phyloP scores from a whole-genome alignment of 2,888 invertebrate species.

The Alitta virens region DNA sequence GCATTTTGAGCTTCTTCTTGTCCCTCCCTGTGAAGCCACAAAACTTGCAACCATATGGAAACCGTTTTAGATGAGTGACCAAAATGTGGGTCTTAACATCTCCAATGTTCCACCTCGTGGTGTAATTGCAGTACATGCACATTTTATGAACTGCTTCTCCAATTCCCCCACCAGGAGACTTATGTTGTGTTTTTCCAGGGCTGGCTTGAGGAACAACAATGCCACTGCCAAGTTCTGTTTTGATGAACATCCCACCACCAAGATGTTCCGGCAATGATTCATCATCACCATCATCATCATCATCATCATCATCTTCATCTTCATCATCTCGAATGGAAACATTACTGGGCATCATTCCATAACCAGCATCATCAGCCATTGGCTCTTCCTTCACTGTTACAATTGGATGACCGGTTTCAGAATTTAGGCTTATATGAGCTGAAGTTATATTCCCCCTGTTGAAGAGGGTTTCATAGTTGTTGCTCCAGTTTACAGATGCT shows the following conservation, averaged over 20 bases:
- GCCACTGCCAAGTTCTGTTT: background rate
- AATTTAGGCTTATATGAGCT: background rate
- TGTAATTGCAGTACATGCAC: conserved; percentile 7
- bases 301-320: background rate
- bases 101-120: conserved; percentile 7
- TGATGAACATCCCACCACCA: background rate
- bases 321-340: background rate
- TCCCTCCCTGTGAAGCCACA: conserved; percentile 7
- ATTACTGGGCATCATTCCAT: background rate
- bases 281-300: background rate
- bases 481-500: background rate
- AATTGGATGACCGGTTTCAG: background rate
- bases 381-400: conserved; percentile 9
- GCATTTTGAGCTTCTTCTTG: background rate
- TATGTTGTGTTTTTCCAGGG: background rate
- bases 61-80: background rate
- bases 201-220: background rate
- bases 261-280: background rate
- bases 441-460: background rate
- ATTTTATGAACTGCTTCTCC: background rate
- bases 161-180: too few relatives aligned
- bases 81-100: conserved; percentile 11
- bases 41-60: conserved; percentile 11
- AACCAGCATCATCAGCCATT: background rate
- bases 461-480: background rate